Base-by-base conservation (phyloP, 2,113 vertebrate genomes). In the Lutjanus erythropterus region DNA sequence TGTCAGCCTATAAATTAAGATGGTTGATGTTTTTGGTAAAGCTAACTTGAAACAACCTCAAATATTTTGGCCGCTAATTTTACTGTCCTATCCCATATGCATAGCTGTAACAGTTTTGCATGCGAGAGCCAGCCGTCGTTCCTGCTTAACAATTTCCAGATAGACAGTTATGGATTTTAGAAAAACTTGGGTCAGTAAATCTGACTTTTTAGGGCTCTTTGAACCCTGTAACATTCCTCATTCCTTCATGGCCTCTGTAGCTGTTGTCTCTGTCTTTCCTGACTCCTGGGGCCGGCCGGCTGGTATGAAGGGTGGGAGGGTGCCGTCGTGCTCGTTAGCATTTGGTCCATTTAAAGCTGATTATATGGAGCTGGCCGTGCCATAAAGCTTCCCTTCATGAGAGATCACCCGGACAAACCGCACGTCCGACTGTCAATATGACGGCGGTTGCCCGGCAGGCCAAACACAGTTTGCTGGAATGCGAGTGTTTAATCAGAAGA, bases 351-450 rank as follows among this genome's bases (percentile, higher is more conserved):
- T 92, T 89, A 81, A 85, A 91, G 83, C 83, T 74, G 86, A 90
- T 89, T 92, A 90, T 90, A 88, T 82, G 85, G 89, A 85, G 86
- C 86, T 91, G 93, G 87, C 91, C 62, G 86, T 42, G 73, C 90
- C 86, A 91, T 91, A 94, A 93, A 93, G 92, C 87, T 61, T 88
- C 82, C 80, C 83, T 93, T 94, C 88, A 92, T 91, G 88, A 86
- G 84, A 64, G 70, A 88, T 86, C 86, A 70, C 78, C 81, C 82
- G 49, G 72, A 89, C 86, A 83, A 87, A 92, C 80, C 52, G 41
- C 86, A 86, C 61, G 85, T 93, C 93, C 64, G 11, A 88, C 91
- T 78, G 87, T 93, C 91, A 92, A 88, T 85, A 87, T 92, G 91
- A 90, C 25, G 83, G 89, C 88, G 79, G 94, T 93, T 94, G 86